These are phyloP conservation scores for Hyperopisus bebe DNA, from an alignment of 2,113 vertebrate species.

Conservation along the genomic window DNA sequence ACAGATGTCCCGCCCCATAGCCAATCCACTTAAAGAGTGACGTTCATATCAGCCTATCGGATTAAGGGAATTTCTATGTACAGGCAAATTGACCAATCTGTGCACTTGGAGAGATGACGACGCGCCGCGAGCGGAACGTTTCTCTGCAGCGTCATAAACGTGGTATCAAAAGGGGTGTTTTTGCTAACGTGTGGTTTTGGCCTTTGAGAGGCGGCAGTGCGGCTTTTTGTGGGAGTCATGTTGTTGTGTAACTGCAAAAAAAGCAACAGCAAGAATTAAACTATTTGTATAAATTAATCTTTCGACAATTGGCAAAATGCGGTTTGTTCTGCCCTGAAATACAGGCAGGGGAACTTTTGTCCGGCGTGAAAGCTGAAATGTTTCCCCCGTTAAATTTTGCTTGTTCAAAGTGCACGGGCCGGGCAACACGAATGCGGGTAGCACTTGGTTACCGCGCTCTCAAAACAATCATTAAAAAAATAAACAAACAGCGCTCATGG, in stretches of 20 bases:
- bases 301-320: not conserved
- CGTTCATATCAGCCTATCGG: not conserved
- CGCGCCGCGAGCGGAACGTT: not conserved
- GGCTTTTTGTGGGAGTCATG: not conserved
- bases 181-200: not conserved
- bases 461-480: not conserved
- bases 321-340: not conserved
- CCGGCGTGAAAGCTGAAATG: not conserved
- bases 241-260: not conserved
- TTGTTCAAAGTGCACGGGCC: not conserved
- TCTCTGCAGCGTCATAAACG: not conserved
- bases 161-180: not conserved
- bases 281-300: not conserved
- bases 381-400: not conserved
- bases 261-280: not conserved
- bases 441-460: not conserved
- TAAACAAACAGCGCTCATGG: not conserved
- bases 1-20: constrained; percentile 28
- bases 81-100: not conserved
- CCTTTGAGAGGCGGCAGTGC: not conserved
- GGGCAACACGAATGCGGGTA: not conserved
- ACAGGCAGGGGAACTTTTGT: not conserved
- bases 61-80: not conserved
- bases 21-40: constrained; percentile 13
- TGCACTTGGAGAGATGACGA: not conserved